Base-by-base conservation (phyloP, 2,888 invertebrate genomes). In the Amaurobius ferox region DNA sequence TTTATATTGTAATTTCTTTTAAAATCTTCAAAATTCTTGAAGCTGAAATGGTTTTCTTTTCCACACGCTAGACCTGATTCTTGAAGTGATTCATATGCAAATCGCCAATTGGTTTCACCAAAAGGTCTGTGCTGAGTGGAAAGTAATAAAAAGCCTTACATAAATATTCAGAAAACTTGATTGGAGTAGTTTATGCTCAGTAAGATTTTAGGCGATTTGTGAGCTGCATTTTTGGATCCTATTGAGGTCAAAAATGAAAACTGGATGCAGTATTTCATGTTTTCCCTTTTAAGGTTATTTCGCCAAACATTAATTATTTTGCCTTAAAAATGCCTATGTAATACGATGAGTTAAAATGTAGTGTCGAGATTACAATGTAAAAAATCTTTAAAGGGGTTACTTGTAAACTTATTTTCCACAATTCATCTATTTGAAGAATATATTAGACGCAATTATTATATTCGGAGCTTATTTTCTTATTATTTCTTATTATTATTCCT, bases 171-270 rank as follows among this genome's bases (percentile, higher is more conserved):
- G 44, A 13, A 44, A 44, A 44, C 44, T 44, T 44, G 44, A 44
- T 44, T 35, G 35, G 35, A 11, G 44, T 44, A 44, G 44, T 44
- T 44, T 44, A 44, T 44, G 44, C 6, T 5, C 16, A 7, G 13
- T 44, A 16, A 44, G 44, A 44, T 44, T 44, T 44, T 13, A 44
- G 16, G 44, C 16, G 44, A 44, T 44, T 44, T 44, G 44, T 44
- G 44, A 44, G 16, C 44, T 9, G 6, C 44, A 44, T 44, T 44
- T 44, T 44, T 44, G 44, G 16, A 11, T 7, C 44, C 6, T 44
- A 44, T 44, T 44, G 44, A 44, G 44, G 44, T 44, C 44, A 44
- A 44, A 44, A 44, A 44, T 44, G 44, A 44, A 44, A 44, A 44
- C 16, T 44, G 44, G 16, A 44, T 44, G 44, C 16, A 44, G 44